Percentiles rank a stretch among this genome's conserved stretches.
phyloP scores from a whole-genome alignment of 2,113 vertebrate genomes.

The Aepyceros melampus region DNA sequence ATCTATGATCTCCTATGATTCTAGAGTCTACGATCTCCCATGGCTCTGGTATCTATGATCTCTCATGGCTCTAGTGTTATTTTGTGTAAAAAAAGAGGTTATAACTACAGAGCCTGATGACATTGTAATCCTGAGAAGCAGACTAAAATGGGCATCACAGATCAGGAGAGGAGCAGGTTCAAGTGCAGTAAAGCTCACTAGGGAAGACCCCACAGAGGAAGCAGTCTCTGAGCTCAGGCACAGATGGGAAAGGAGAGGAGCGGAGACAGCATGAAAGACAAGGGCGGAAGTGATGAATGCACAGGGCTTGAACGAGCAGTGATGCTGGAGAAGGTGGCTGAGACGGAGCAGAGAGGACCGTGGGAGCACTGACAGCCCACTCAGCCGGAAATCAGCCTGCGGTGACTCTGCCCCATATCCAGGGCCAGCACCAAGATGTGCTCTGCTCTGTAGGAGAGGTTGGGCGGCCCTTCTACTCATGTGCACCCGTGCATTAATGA shows the following conservation, averaged over 20 bases:
- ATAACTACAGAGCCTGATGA: not conserved
- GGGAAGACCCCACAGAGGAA: not conserved
- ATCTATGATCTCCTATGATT: not conserved
- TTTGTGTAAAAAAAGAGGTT: too few relatives aligned
- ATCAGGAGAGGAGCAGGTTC: not conserved
- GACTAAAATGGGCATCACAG: not conserved
- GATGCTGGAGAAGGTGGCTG: not conserved
- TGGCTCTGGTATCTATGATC: not conserved
- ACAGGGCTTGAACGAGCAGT: not conserved
- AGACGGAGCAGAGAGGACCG: not conserved
- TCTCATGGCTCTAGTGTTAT: too few relatives aligned
- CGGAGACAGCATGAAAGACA: not conserved
- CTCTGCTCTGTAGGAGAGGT: not conserved
- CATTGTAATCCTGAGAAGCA: not conserved
- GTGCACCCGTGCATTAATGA: not conserved
- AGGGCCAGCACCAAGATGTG: not conserved
- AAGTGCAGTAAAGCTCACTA: too few relatives aligned
- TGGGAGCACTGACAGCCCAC: not conserved
- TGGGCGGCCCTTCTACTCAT: not conserved
- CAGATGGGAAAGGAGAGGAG: not conserved
- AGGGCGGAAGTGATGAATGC: not conserved
- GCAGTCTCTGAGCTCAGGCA: not conserved
- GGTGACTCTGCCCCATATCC: not conserved
- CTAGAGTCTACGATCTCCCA: accelerated
- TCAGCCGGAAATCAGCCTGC: not conserved